Conservation (phyloP, 2,888 invertebrate genomes). For the Drosophila recens region DNA sequence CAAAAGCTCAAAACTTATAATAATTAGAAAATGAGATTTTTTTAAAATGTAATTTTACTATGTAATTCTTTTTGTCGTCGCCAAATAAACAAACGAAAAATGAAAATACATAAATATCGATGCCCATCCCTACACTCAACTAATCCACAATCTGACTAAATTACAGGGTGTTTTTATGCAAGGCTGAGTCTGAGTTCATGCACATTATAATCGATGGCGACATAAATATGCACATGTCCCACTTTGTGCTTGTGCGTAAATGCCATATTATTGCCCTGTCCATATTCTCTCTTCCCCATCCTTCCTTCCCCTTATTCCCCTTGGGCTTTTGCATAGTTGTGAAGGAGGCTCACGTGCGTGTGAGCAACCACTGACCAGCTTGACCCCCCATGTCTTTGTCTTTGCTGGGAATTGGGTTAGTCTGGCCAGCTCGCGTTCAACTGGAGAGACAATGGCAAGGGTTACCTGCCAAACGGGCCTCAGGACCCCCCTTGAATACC, state of each 20-base stretch:
- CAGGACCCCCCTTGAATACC: constrained; percentile 25
- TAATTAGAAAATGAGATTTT: too few species aligned
- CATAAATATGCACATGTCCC: constrained; percentile 74
- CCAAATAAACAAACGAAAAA: too few species aligned
- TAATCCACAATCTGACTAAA: background rate
- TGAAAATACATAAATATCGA: too few species aligned
- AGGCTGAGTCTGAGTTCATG: constrained; percentile 45
- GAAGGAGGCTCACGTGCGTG: constrained; percentile 58
- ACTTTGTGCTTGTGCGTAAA: constrained; percentile 58
- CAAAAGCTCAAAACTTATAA: too few species aligned
- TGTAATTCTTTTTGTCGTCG: too few species aligned
- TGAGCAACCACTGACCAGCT: constrained; percentile 39
- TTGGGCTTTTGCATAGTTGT: constrained; percentile 6
- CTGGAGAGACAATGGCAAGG: constrained; percentile 2
- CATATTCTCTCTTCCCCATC: background rate
- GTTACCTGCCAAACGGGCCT: constrained; percentile 18
- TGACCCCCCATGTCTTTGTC: constrained; percentile 27
- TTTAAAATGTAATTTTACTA: too few species aligned
- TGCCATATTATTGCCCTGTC: constrained; percentile 32
- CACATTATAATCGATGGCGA: constrained; percentile 63
- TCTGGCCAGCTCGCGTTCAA: constrained; percentile 22
- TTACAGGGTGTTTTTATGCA: background rate
- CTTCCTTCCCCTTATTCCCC: background rate
- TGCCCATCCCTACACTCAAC: too few species aligned
- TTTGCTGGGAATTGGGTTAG: constrained; percentile 55